Evolutionary conservation across 2,797 vertebrate genomes (phyloP), one percentile per base, ranked within the genome.

Genomic region (Diplodus puntazzo): DNA sequence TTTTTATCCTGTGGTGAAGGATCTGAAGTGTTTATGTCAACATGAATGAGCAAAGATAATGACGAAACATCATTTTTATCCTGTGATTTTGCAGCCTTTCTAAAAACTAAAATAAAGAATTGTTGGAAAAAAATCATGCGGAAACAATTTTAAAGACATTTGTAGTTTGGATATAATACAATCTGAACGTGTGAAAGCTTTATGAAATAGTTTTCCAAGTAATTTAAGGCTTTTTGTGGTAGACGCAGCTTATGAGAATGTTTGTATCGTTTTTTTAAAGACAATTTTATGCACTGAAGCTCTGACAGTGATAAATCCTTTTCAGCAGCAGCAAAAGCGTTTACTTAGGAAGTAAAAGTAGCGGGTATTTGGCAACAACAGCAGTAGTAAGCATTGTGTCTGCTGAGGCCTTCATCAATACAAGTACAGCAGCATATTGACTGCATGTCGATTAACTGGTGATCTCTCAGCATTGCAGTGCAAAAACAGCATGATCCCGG

Each of bases 381-480:
- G 69, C 59, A 0, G 23, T 11, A 0, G 23, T 11, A n/a, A 61
- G 23, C n/a, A 23, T 7, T 30, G n/a, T 61, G 49, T 27, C 1
- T 30, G 0, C 10, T 13, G 4, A 55, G 61, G 64, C 7, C 42
- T 67, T 73, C 17, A 64, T 72, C 49, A 67, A 45, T 30, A 46
- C 42, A 55, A 59, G 63, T 34, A 17, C 21, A 30, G 70, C 0
- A 53, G 71, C 59, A 13, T 66, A 3, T 21, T 67, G 76, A 82
- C 65, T 60, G 3, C 17, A 2, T n/a, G 45, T 1, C 76, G 69
- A 83, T 39, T 85, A 79, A 68, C 75, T 76, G 76, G 34, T 46
- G 61, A 59, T 62, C 57, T 69, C 53, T 75, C 53, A 13, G 65
- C 46, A 39, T 53, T 23, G 53, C 25, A 42, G 50, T 50, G 27